A percentile compares a stretch with the other conserved stretches of the same genome.
Evolutionary conservation across 2,113 vertebrate genomes (phyloP).

Genomic region (Trichomycterus rosablanca): DNA sequence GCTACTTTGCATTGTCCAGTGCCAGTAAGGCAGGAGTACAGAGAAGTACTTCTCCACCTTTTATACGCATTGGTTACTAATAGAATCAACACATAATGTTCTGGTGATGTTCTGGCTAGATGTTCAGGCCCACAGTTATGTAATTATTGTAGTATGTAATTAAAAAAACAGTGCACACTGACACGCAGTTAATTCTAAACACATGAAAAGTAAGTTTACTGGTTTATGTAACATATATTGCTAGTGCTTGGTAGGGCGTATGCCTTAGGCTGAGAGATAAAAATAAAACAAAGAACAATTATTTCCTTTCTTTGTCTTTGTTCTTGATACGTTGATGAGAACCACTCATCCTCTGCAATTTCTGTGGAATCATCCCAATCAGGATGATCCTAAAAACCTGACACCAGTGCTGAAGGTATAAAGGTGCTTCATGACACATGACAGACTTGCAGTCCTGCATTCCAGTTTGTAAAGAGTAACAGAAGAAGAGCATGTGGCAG

Average conservation of each 20-base stretch:
- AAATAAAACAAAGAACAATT: neutral
- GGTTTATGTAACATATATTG: neutral
- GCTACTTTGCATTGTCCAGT: constrained; percentile 22
- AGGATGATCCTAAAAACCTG: constrained; percentile 9
- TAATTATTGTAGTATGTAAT: constrained; percentile 37
- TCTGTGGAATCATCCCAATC: neutral
- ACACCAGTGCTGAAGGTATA: constrained; percentile 8
- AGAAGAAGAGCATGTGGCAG: constrained; percentile 13
- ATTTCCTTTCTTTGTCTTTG: constrained; percentile 15
- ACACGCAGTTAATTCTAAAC: constrained; percentile 34
- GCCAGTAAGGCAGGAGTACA: constrained; percentile 20
- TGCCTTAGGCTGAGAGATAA: neutral
- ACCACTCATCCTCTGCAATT: constrained; percentile 19
- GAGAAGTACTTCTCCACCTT: constrained; percentile 14
- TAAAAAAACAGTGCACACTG: constrained; percentile 25
- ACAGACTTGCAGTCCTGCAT: constrained; percentile 3
- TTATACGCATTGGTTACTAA: constrained; percentile 41
- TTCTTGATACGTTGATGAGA: constrained; percentile 23
- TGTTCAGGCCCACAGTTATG: constrained; percentile 26
- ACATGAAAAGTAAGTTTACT: constrained; percentile 32
- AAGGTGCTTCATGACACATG: constrained; percentile 5
- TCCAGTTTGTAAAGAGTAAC: constrained; percentile 18
- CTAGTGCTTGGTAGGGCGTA: no score
- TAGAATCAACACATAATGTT: constrained; percentile 35
- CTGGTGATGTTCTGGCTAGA: no score